Base-by-base conservation (phyloP, 2,888 invertebrate species). In the Flexamia atlantica region DNA sequence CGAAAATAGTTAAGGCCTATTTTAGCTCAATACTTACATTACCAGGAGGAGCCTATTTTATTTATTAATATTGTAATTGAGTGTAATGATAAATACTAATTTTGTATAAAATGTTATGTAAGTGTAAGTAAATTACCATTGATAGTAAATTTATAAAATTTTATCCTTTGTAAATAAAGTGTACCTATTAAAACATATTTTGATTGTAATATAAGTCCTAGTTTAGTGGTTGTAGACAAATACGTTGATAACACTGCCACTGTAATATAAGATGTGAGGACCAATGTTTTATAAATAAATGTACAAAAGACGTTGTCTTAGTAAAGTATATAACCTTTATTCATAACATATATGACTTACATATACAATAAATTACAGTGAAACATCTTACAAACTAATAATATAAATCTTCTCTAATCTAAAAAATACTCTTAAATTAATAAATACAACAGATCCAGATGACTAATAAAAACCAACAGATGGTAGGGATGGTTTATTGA, bases 271-370 rank as follows among this genome's bases (percentile, higher is more conserved):
- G 42, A 72, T 1, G n/a, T 53, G 23, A 64, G 64, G 64, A 28
- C 23, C 1, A 72, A 40, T 76, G 76, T 79, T 72, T 79, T 79
- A 79, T 79, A 79, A 79, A 79, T 79, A 79, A 79, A 79, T 57
- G 79, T 79, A 79, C 57, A 79, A 76, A 60, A 76, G 42, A 25
- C 46, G 2, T 53, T 79, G 79, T 36, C 64, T n/a, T 79, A 79
- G 50, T 79, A 79, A 79, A 79, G 57, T 57, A 57, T 46, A 79
- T 76, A 76, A 76, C 76, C 76, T 79, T 79, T 79, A 79, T 79
- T 79, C 25, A 79, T 79, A 79, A 79, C 57, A 79, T 79, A 79
- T 57, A 79, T 28, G 50, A 57, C 25, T 53, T 79, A 79, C 79
- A 79, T n/a, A 36, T 46, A 76, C 50, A 76, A 76, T 76, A 76